Base-by-base conservation (phyloP, 2,113 vertebrate genomes). In the Athene noctua region DNA sequence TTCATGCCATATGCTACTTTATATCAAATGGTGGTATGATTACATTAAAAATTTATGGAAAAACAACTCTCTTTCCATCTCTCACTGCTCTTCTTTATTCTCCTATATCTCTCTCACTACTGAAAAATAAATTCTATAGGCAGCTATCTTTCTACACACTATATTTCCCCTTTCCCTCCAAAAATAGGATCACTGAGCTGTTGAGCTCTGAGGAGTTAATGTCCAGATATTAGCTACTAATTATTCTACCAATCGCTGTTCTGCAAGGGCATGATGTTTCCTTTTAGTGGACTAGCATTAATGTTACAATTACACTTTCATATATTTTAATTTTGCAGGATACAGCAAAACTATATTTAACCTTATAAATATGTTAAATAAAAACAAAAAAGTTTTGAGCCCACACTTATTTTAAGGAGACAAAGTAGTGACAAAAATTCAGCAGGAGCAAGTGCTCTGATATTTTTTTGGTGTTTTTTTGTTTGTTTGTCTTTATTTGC, bases 1-100 rank as follows among this genome's bases (percentile, higher is more conserved):
- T 95, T 88, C 21, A 15, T 75, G 87, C 94, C 94, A 94, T 97
- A 97, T 98, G 96, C 62, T 96, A 83, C 85, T 97, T 96, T 75
- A 72, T 90, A 95, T 92, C 91, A 87, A 80, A 90, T 79, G 42
- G 38, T 86, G 49, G 23, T 90, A 86, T 52, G 55, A 80, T 86
- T 96, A 92, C 87, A 88, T 77, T 93, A 81, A 57, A 78, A 59
- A 93, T 80, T 81, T 94, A 62, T 71, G 51, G 29, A 20, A 81
- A 86, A 92, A 5, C 13, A 65, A 6, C 9, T 80, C 38, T 22
- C 7, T 57, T 78, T 19, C 38, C 18, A 16, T 67, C 44, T 84
- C 58, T 88, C 68, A 38, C 25, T 91, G 12, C 21, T 49, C 6
- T 74, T 66, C 36, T 71, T 90, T 58, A 52, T 85, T 83, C 10